phyloP scores from a whole-genome alignment of 1,140 invertebrate species.

The Drosophila nikananu region DNA sequence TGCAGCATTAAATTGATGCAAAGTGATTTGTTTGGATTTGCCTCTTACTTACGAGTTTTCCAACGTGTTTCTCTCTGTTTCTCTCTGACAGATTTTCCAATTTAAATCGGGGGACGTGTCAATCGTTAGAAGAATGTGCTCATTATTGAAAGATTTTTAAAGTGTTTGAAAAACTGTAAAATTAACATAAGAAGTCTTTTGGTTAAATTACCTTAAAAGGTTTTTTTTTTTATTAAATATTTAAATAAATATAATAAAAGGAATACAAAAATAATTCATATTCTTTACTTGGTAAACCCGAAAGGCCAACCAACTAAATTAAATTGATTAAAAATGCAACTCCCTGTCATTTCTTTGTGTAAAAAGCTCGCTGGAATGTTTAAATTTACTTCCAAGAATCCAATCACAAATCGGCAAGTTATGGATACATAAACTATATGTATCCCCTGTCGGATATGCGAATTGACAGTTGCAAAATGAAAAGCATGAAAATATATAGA shows the following conservation, averaged over 20 bases:
- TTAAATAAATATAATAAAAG: background rate
- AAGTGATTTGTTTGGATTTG: constrained; percentile 69
- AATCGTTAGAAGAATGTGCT: constrained; percentile 27
- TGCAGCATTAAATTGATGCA: constrained; percentile 68
- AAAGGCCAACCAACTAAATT: background rate
- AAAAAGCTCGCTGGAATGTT: background rate
- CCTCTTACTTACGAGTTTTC: background rate
- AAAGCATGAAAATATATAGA: background rate
- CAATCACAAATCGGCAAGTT: background rate
- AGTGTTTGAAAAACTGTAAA: too few species aligned
- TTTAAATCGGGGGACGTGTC: constrained; percentile 22
- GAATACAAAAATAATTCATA: background rate
- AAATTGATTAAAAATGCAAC: background rate
- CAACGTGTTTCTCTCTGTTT: background rate
- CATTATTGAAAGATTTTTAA: background rate
- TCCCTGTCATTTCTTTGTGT: background rate
- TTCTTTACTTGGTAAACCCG: background rate
- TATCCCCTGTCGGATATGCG: background rate
- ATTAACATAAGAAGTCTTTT: too few species aligned
- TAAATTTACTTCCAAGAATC: constrained; percentile 1
- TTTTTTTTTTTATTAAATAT: background rate
- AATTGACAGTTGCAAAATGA: constrained; percentile 3
- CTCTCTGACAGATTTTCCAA: background rate
- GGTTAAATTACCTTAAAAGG: background rate
- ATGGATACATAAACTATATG: background rate